Base-by-base conservation (phyloP, 2,888 invertebrate species). In the Drosophila ochracea region DNA sequence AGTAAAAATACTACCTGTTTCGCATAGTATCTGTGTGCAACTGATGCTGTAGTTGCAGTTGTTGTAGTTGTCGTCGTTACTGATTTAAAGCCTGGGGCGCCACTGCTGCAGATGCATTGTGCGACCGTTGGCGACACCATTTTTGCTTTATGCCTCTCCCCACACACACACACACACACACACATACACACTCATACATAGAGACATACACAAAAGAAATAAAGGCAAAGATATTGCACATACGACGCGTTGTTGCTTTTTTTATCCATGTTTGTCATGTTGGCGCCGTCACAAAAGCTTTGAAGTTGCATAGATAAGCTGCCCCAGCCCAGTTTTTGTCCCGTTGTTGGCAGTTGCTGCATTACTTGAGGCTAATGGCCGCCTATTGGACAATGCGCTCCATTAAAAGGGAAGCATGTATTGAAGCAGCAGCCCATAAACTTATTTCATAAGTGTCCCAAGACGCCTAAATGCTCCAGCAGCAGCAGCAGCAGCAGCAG, bases 241-340 rank as follows among this genome's bases (percentile, higher is more conserved):
- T 82, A 88, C 85, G 85, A 78, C 85, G 73, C 81, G 90, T 80
- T 84, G 65, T 80, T 73, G 80, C 82, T 76, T 76, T 72, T 73
- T 73, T 71, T 76, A 68, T 78, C 62, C 73, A 68, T 70, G 79
- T 71, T 68, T 70, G 82, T 76, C 76, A 72, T 73, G 73, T 73
- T 78, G 71, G 49, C 68, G 64, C 61, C 71, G 50, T 77, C 85
- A 90, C 86, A 85, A 85, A 88, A 84, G 90, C 90, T 90, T 86
- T 85, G 90, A 83, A 90, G 85, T 81, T 90, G 70, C 82, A 82
- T 82, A 82, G 79, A 82, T 82, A 80, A 80, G 80, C 82, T 64
- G 57, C 16, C 6, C 35, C 58, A 16, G 31, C 21, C 4, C 19
- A 35, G 59, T 54, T 49, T n/a, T 67, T 67, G 54, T 25, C 50